Base-by-base conservation (phyloP, 2,888 invertebrate species). In the Dicycla oo region DNA sequence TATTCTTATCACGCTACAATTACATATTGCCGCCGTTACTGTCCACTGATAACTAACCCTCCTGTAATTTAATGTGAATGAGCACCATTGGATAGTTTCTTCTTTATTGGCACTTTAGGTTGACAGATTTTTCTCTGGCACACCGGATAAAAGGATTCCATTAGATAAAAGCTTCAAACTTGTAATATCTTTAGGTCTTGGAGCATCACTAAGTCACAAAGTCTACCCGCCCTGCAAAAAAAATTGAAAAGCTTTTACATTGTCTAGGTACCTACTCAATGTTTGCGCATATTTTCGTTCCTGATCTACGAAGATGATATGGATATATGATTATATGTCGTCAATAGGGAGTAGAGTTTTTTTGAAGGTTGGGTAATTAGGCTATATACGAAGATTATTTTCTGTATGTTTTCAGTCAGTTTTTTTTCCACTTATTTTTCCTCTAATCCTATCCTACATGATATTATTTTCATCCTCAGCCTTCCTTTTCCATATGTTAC, bases 1-100 rank as follows among this genome's bases (percentile, higher is more conserved):
- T 80, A 84, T 78, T 87, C 80, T 89, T 89, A 91, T 90, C 89
- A 88, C 85, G 83, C 81, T 84, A 81, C 87, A 83, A 87, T 88
- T 86, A 88, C 88, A 88, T 84, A 86, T 80, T 78, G 82, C 83
- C 72, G 81, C 74, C 85, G 73, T 85, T 76, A 75, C 80, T 78
- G 72, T 78, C 80, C 73, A 65, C 77, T 63, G 84, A 88, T 86
- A 87, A 75, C 78, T 53, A 67, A 80, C 75, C 82, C 81, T 75
- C 69, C 67, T 47, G 74, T 87, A 77, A 86, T 86, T 84, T 83
- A 86, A 64, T 79, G 60, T 73, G 77, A 70, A 70, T 49, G 54
- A 65, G 60, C 53, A 73, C 68, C 57, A 65, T 69, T 68, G 23
- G 53, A 54, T 71, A 57, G 57, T 78, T 78, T 68, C n/a, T 53